Base-by-base conservation (phyloP, 1,140 invertebrate genomes). In the Planococcus citri region DNA sequence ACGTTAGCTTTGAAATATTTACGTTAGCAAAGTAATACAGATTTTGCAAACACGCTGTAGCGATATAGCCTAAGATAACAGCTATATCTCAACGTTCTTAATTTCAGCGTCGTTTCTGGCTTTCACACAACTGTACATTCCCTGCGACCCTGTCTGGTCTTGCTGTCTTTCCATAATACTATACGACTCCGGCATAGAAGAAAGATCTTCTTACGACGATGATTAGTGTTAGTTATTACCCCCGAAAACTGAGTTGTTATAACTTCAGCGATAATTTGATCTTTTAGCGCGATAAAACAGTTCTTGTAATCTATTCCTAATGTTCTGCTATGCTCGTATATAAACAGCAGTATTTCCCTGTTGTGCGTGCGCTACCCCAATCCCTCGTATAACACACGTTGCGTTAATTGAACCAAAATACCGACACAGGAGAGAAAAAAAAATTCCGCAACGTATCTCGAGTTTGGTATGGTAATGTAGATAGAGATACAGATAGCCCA, bases 231-330 rank as follows among this genome's bases (percentile, higher is more conserved):
- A 51, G 41, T 51, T 51, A 51, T 51, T 51, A 51, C 41, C 41
- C 12, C 41, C 41, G 41, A 51, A 51, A 51, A 51, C 41, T 51
- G 41, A 51, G 41, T 51, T 51, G 41, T 51, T 51, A 51, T 51
- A 51, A 51, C 41, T 51, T 51, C 41, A 20, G n/a, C 41, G 41
- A 51, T 51, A 51, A 51, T 51, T 51, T 51, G 41, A 51, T 51
- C 41, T 51, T 51, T 51, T 20, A 17, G 41, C 17, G 41, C 41
- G 41, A 51, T 51, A 51, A 51, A 51, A 51, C 41, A 20, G 41
- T 51, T 51, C 41, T 51, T 51, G 41, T 51, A 51, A 51, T 51
- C 41, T 51, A 51, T 51, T 51, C 41, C 41, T 51, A 51, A 51
- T 51, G 41, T 51, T 51, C 41, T 51, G 4, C n/a, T 20, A 3